A percentile compares a stretch with the other conserved stretches of the same genome.
Conservation (phyloP, 2,888 invertebrate genomes). For the Keiferia lycopersicella region DNA sequence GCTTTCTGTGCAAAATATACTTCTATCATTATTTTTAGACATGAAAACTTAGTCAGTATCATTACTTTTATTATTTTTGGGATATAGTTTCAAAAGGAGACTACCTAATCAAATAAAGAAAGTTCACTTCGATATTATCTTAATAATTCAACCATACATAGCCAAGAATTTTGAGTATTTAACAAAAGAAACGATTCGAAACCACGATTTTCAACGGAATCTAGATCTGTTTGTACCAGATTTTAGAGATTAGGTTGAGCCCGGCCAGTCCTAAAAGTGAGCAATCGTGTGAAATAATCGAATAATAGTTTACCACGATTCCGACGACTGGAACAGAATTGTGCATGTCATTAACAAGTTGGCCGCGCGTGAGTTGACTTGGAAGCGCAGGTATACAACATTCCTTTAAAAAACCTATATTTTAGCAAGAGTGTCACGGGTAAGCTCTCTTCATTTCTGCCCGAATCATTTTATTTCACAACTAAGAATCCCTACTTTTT, state of each 20-base stretch:
- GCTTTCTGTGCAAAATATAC: neutral
- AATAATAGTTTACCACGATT: neutral
- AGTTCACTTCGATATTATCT: neutral
- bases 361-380: too few relatives aligned
- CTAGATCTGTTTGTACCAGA: slow-evolving; percentile 55
- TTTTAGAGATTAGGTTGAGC: slow-evolving; percentile 43
- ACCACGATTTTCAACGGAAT: slow-evolving; percentile 33
- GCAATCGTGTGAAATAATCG: slow-evolving; percentile 44
- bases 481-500: too few relatives aligned
- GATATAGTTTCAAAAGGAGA: too few relatives aligned
- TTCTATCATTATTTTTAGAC: too few relatives aligned
- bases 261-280: slow-evolving; percentile 47
- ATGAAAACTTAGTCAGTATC: too few relatives aligned
- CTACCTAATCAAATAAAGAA: neutral
- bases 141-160: slow-evolving; percentile 9
- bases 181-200: slow-evolving; percentile 40
- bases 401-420: too few relatives aligned
- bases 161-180: slow-evolving; percentile 37
- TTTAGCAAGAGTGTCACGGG: too few relatives aligned
- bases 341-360: too few relatives aligned
- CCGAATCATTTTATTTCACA: too few relatives aligned
- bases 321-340: too few relatives aligned
- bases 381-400: too few relatives aligned
- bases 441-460: neutral
- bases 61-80: too few relatives aligned